Conservation (phyloP, 2,113 vertebrate genomes). For the Rhinoderma darwinii region DNA sequence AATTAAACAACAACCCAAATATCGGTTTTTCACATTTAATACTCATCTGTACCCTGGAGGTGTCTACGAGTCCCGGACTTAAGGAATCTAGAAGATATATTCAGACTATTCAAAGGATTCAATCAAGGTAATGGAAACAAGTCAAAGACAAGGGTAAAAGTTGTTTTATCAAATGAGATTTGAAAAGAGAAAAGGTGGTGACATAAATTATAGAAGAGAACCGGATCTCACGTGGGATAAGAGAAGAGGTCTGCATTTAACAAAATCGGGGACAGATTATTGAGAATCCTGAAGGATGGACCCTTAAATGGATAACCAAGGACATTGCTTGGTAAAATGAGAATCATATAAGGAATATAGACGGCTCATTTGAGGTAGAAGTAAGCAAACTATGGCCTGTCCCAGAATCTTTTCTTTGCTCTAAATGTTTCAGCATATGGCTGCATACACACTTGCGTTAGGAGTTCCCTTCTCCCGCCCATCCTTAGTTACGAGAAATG, state of each 20-base stretch:
- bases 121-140: conserved; percentile 58
- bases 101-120: conserved; percentile 29
- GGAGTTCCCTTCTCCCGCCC: too few species aligned
- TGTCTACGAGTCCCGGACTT: neutral
- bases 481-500: too few species aligned
- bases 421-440: too few species aligned
- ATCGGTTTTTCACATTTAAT: neutral
- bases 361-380: too few species aligned
- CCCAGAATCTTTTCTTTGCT: too few species aligned
- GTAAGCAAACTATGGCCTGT: neutral
- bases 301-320: conserved; percentile 69
- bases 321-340: conserved; percentile 58
- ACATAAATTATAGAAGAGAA: conserved; percentile 46
- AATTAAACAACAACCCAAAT: neutral
- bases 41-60: neutral
- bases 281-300: conserved; percentile 20
- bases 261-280: conserved; percentile 37
- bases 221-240: neutral
- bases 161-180: conserved; percentile 59
- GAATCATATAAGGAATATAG: neutral
- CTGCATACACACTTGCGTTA: too few species aligned
- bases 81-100: conserved; percentile 22
- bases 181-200: conserved; percentile 48
- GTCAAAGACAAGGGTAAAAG: conserved; percentile 53
- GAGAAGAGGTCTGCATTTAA: neutral